Evolutionary conservation across 2,888 invertebrate species (phyloP).

Genomic region (Nephrocerus scutellatus): DNA sequence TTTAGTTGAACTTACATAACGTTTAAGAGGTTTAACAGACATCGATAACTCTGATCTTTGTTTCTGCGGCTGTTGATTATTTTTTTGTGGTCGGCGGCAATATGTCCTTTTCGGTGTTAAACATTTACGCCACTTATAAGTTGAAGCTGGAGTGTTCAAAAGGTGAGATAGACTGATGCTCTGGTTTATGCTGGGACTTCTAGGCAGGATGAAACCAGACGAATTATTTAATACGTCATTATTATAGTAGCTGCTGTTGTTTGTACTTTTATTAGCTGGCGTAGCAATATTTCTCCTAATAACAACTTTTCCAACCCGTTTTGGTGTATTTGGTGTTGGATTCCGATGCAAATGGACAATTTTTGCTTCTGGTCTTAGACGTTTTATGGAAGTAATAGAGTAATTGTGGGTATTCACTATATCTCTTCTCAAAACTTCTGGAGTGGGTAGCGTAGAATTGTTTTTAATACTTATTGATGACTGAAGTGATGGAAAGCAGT

Average conservation of each 20-base stretch:
- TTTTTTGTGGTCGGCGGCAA: constrained; percentile 18
- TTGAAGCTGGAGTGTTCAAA: background rate
- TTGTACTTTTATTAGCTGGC: too few relatives aligned
- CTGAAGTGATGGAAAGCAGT: background rate
- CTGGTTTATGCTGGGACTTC: constrained; percentile 12
- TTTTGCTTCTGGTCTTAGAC: constrained; percentile 9
- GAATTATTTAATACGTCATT: constrained; percentile 3
- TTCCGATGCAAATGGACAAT: constrained; percentile 19
- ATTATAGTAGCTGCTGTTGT: constrained; percentile 6
- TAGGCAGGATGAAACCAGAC: constrained; percentile 10
- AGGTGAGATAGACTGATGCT: constrained; percentile 9
- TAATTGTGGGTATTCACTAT: background rate
- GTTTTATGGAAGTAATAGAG: background rate
- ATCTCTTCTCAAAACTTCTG: constrained; percentile 23
- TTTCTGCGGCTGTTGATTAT: constrained; percentile 1
- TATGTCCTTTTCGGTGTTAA: constrained; percentile 35
- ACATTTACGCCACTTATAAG: constrained; percentile 28
- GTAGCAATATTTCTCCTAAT: background rate
- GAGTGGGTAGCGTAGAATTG: constrained; percentile 13
- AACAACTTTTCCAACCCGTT: constrained; percentile 15
- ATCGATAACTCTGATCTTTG: background rate
- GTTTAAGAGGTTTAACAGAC: constrained; percentile 15
- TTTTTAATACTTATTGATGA: background rate
- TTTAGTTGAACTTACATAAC: constrained; percentile 21
- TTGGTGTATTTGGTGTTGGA: constrained; percentile 13